Conservation (phyloP, 2,113 vertebrate genomes). For the Boleophthalmus pectinirostris region DNA sequence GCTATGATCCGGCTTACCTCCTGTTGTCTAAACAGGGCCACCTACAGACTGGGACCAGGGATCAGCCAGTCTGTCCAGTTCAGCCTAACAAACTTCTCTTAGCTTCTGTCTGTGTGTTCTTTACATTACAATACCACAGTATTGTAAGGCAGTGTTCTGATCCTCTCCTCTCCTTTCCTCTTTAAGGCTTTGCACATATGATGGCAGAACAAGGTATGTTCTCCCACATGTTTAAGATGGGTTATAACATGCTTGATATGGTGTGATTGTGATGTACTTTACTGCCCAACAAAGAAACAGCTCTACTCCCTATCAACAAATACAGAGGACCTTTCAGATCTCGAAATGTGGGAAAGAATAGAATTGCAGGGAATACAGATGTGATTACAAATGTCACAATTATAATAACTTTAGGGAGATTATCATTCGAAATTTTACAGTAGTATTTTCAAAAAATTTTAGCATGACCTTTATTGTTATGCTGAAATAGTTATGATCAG, state of each 20-base stretch:
- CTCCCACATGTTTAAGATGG: conserved; percentile 33
- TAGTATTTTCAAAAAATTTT: neutral
- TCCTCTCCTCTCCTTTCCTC: conserved; percentile 31
- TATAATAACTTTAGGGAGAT: neutral
- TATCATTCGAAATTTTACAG: too few relatives aligned
- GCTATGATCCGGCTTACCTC: neutral
- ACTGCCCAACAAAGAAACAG: neutral
- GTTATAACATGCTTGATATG: conserved; percentile 7
- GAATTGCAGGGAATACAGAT: neutral
- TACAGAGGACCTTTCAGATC: neutral
- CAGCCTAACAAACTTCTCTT: neutral
- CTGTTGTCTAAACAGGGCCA: neutral
- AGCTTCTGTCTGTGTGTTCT: neutral
- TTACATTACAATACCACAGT: conserved; percentile 69
- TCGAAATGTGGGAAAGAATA: neutral
- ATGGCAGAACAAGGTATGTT: conserved; percentile 97
- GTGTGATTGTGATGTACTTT: conserved; percentile 2
- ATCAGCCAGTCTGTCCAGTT: neutral
- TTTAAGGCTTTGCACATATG: conserved; percentile 92
- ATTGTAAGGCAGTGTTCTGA: conserved; percentile 64
- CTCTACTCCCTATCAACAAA: neutral
- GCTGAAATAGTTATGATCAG: neutral
- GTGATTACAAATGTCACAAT: neutral
- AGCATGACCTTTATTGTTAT: neutral
- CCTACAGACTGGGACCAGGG: neutral